Percentiles rank a stretch among this genome's conserved stretches.
Evolutionary conservation across 2,888 invertebrate species (phyloP).

Genomic region (Drosophila atripex): DNA sequence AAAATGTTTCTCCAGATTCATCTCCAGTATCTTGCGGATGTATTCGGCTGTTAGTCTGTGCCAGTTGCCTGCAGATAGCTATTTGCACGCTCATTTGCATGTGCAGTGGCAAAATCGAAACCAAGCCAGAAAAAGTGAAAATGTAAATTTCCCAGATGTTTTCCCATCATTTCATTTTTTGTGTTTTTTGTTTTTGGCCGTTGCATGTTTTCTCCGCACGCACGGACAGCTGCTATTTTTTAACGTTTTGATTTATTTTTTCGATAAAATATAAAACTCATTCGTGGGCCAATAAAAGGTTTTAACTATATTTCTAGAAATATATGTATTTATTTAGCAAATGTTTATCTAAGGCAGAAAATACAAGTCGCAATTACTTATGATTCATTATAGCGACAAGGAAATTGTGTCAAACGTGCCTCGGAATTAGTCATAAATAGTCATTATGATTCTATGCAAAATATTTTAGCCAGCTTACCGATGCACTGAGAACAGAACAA

Average conservation of each 20-base stretch:
- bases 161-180: constrained; percentile 47
- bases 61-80: constrained; percentile 35
- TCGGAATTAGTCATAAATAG: constrained; percentile 54
- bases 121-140: constrained; percentile 60
- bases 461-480: constrained; percentile 2
- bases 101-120: constrained; percentile 27
- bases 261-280: constrained; percentile 14
- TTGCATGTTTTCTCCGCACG: constrained; percentile 53
- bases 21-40: constrained; percentile 23
- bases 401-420: constrained; percentile 38
- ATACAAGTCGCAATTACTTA: constrained; percentile 41
- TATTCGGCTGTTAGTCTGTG: constrained; percentile 11
- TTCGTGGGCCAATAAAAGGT: constrained; percentile 2
- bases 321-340: background rate
- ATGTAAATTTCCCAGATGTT: constrained; percentile 63
- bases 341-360: constrained; percentile 51
- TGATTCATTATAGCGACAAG: constrained; percentile 52
- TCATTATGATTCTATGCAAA: constrained; percentile 11
- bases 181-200: constrained; percentile 23
- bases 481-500: constrained; percentile 7
- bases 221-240: constrained; percentile 50
- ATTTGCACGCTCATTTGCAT: constrained; percentile 76
- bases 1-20: background rate
- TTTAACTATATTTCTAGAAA: constrained; percentile 3
- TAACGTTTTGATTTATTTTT: constrained; percentile 40